Evolutionary conservation across 2,888 invertebrate genomes (phyloP).

Genomic region (Philereme vetulata): DNA sequence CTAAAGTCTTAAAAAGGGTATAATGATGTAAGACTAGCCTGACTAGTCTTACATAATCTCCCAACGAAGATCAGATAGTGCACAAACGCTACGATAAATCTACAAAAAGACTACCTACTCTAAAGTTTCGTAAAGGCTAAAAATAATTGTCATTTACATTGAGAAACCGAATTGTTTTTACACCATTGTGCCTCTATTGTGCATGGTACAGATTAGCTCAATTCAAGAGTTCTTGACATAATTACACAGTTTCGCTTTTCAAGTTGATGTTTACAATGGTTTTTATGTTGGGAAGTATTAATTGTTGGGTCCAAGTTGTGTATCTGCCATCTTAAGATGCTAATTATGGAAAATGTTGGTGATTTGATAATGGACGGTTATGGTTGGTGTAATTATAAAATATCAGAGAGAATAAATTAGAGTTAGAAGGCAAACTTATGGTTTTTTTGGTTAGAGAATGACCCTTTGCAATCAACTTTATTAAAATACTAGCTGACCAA

Average conservation of each 20-base stretch:
- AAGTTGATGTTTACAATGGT: constrained; percentile 25
- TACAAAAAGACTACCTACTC: too few relatives aligned
- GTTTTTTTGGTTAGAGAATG: too few relatives aligned
- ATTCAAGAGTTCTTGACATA: constrained; percentile 56
- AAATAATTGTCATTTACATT: constrained; percentile 43
- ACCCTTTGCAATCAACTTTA: too few relatives aligned
- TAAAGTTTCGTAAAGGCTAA: constrained; percentile 30
- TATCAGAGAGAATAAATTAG: too few relatives aligned
- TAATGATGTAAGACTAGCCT: too few relatives aligned
- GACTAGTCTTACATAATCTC: too few relatives aligned
- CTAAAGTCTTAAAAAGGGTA: too few relatives aligned
- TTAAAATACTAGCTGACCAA: too few relatives aligned
- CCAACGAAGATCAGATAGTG: too few relatives aligned
- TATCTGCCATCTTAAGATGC: constrained; percentile 12
- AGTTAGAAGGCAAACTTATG: too few relatives aligned
- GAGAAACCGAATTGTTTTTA: constrained; percentile 33
- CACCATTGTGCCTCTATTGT: constrained; percentile 34
- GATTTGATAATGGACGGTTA: constrained; percentile 13
- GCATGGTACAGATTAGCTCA: constrained; percentile 45
- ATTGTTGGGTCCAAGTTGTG: constrained; percentile 10
- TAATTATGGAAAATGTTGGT: constrained; percentile 8
- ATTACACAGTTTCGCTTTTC: constrained; percentile 50
- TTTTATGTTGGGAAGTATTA: constrained; percentile 21
- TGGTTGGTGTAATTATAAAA: too few relatives aligned
- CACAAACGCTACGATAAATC: too few relatives aligned